Evolutionary conservation across 2,888 invertebrate species (phyloP), one percentile per base, ranked within the genome.

Genomic region (Eilema griseolum): DNA sequence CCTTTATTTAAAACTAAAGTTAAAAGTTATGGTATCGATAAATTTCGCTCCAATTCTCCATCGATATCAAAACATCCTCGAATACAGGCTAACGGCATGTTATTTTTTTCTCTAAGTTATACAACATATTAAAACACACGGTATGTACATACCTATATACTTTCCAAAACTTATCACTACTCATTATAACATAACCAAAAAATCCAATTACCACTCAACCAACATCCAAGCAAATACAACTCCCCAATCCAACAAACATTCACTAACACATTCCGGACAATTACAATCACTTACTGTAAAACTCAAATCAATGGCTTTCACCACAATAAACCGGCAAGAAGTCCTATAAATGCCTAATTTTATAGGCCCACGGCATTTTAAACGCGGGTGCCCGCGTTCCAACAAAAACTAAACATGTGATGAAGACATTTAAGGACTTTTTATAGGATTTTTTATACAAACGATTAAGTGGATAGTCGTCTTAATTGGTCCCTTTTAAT

Each of bases 401-500:
- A 77, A 83, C 85, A 86, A 87, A 87, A 89, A 88, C 81, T 80
- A 78, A 52, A 66, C 76, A 72, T 31, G 46, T 72, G 70, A 82
- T 73, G 66, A 68, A 82, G 73, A 76, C 80, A 78, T 82, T 86
- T 79, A 77, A 79, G 68, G 64, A 75, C 16, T n/a, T 88, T 89
- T 89, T 86, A 81, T 80, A 69, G 70, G 67, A 64, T 86, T 89
- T 91, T 91, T 90, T 87, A 83, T 80, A 75, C 74, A 76, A 78
- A 73, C 90, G 87, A 92, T 92, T 90, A 89, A 89, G 86, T 85
- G 85, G 89, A 89, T 87, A 87, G 88, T 77, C 79, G 77, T 81
- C 89, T 92, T 92, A 93, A 92, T 92, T 90, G 90, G 85, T 79
- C 70, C 72, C 72, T 81, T 86, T 90, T 90, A 89, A 92, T 91